Evolutionary conservation across 2,113 vertebrate species (phyloP), one percentile per base, ranked within the genome.

Genomic region (Nothocercus julius): DNA sequence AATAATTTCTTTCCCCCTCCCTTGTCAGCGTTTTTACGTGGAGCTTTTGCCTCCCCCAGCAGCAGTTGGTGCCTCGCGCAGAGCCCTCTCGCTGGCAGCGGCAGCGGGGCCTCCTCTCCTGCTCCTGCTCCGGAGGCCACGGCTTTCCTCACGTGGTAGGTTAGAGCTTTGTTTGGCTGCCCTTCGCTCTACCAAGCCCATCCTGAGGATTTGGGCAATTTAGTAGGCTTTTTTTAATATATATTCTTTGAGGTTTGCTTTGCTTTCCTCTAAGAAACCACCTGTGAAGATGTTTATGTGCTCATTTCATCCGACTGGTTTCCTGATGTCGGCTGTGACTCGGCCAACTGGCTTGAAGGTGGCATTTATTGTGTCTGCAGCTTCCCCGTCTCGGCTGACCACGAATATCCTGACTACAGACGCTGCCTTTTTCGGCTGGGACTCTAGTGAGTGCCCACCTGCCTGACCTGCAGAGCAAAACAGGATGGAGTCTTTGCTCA

Each of bases 291-390:
- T 6, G 24, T 38, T 13, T 28, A n/a, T 7, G 22, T 17, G 22
- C 10, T 42, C 10, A 42, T 74, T 74, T 42, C 0, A 0, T 16
- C 3, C 13, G 25, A 28, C 40, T 45, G 1, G 18, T 64, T 86
- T 42, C 69, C 68, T 90, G 28, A 18, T 25, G 86, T 94, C 72
- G 64, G 8, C 64, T 11, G 1, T 17, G 40, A 49, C 30, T 62
- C 63, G 62, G 15, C 54, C 54, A 54, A 77, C 24, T n/a, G 12
- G 6, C 68, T 89, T 64, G 30, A 40, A 61, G 87, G 9, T n/a
- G 9, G 15, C 34, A 15, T 77, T 89, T 69, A 13, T 44, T 20
- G 8, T 40, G 17, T 68, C 59, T 82, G 56, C 28, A 80, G 40
- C 16, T 68, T 86, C 75, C 28, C 61, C 38, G 2, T 19, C 42